These are phyloP conservation scores for Acanthurus lineatus DNA, from an alignment of 2,797 vertebrate genomes.

Conservation along the genomic window DNA sequence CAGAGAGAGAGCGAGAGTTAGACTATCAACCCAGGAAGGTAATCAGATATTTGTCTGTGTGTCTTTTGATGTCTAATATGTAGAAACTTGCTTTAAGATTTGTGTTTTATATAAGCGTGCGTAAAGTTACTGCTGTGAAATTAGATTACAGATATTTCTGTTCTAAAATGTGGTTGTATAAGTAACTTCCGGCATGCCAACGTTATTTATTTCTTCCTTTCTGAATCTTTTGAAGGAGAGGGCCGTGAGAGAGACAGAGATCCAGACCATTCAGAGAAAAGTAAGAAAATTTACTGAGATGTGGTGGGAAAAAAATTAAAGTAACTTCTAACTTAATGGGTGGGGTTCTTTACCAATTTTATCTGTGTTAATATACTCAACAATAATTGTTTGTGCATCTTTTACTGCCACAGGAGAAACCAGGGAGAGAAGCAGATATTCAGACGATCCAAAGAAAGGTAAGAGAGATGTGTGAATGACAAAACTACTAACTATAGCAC, in stretches of 20 bases:
- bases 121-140: constrained; percentile 5
- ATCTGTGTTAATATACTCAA: not conserved
- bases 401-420: constrained; percentile 77
- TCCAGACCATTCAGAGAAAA: constrained; percentile 81
- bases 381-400: constrained; percentile 20
- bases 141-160: not conserved
- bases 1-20: constrained; percentile 80
- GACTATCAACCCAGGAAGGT: constrained; percentile 85
- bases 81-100: not conserved
- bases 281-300: constrained; percentile 62
- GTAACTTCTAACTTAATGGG: not conserved
- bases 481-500: not conserved
- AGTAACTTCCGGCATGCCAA: not conserved
- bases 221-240: constrained; percentile 71
- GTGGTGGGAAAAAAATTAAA: not conserved
- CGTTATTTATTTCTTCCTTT: constrained; percentile 10
- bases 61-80: constrained; percentile 29
- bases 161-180: not conserved
- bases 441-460: constrained; percentile 87
- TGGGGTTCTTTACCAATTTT: not conserved
- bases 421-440: constrained; percentile 79
- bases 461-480: constrained; percentile 36
- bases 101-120: constrained; percentile 13
- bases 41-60: constrained; percentile 46
- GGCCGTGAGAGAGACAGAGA: constrained; percentile 77